These are phyloP conservation scores for Charina bottae DNA, from an alignment of 2,113 vertebrate species.

Conservation along the genomic window DNA sequence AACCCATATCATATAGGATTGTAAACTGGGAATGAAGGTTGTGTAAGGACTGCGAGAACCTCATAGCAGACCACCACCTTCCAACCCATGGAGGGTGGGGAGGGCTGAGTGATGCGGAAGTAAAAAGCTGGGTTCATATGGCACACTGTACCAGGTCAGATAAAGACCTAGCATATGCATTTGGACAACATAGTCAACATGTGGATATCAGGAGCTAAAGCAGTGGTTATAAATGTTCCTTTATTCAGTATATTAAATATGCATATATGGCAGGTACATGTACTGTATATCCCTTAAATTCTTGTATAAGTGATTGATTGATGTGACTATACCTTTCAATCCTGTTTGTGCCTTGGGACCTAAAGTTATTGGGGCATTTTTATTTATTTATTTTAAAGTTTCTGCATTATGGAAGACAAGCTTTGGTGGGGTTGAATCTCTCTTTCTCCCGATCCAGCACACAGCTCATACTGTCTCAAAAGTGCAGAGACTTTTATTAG, in stretches of 20 bases:
- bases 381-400: background rate
- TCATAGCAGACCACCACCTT: background rate
- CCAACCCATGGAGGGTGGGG: too few species aligned
- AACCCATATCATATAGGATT: background rate
- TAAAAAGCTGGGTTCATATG: background rate
- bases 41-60: background rate
- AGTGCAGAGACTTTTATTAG: background rate
- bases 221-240: too few species aligned
- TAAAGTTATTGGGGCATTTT: background rate
- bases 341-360: background rate
- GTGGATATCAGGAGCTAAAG: background rate
- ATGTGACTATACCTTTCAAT: background rate
- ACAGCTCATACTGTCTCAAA: constrained; percentile 20
- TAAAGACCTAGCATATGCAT: background rate
- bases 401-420: background rate
- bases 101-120: background rate
- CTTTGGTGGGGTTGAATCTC: background rate
- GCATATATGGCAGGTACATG: too few species aligned
- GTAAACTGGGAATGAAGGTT: background rate
- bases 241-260: background rate
- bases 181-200: background rate
- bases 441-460: background rate
- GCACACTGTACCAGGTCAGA: background rate
- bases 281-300: background rate
- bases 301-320: background rate